phyloP scores from a whole-genome alignment of 2,888 invertebrate genomes.

The Archips xylosteana region DNA sequence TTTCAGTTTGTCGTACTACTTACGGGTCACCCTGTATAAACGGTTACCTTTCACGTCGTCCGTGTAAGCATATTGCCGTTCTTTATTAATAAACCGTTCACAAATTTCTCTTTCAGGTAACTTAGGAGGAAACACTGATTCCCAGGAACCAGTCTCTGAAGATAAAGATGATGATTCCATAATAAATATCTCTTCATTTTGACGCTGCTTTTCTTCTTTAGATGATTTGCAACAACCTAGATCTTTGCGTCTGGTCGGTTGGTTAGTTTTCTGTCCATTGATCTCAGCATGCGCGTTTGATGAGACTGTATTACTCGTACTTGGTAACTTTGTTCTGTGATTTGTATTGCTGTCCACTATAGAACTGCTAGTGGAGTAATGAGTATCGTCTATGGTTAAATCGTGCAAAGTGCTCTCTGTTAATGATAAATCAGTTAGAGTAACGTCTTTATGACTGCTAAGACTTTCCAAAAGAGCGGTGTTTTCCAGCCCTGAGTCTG shows the following conservation, averaged over 20 bases:
- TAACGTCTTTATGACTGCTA: constrained; percentile 71
- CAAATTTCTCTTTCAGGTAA: constrained; percentile 72
- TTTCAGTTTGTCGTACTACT: no score
- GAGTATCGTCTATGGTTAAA: constrained; percentile 65
- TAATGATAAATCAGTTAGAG: constrained; percentile 70
- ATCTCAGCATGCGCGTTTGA: constrained; percentile 50
- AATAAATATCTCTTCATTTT: constrained; percentile 87
- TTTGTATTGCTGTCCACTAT: constrained; percentile 53
- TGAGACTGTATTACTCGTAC: constrained; percentile 47
- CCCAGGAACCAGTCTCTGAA: constrained; percentile 88
- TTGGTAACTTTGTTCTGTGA: constrained; percentile 48
- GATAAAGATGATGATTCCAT: constrained; percentile 87
- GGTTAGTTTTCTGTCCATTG: constrained; percentile 51
- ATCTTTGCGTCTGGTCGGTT: constrained; percentile 53
- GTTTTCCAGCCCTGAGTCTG: constrained; percentile 80
- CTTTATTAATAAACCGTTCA: constrained; percentile 73
- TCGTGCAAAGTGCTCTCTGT: constrained; percentile 78
- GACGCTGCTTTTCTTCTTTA: constrained; percentile 87
- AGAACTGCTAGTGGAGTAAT: constrained; percentile 56
- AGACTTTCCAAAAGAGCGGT: constrained; percentile 72
- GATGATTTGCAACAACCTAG: constrained; percentile 58
- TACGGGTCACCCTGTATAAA: no score
- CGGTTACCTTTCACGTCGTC: constrained; percentile 37
- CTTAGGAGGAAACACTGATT: constrained; percentile 85
- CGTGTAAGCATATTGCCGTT: constrained; percentile 60